Evolutionary conservation across 2,797 vertebrate species (phyloP).

Genomic region (Crocodylus rhombifer): DNA sequence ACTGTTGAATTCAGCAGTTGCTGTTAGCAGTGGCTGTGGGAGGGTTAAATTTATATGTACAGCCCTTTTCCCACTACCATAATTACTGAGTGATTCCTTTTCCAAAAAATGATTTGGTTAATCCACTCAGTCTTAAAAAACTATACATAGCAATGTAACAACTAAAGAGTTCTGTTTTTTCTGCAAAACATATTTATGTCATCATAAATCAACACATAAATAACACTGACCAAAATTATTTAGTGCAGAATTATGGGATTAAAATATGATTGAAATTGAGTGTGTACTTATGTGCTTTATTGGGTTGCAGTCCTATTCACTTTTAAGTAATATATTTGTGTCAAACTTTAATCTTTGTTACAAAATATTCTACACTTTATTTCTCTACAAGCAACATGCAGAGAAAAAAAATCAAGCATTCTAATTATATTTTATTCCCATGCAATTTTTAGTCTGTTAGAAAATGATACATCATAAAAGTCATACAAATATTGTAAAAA

Average conservation of each 20-base stretch:
- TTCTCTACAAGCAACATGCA: background rate
- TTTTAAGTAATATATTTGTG: background rate
- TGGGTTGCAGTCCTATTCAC: background rate
- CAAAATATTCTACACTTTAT: background rate
- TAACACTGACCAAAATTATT: background rate
- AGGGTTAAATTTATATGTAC: slow-evolving; percentile 6
- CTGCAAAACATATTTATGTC: background rate
- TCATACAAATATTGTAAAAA: too few species aligned
- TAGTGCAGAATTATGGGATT: background rate
- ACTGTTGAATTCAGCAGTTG: too few species aligned
- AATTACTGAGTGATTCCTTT: slow-evolving; percentile 21
- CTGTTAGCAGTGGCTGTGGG: slow-evolving; percentile 19
- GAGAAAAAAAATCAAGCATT: background rate
- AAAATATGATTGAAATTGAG: background rate
- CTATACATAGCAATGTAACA: background rate
- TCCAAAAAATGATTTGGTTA: slow-evolving; percentile 31
- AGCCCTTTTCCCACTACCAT: background rate
- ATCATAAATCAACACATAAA: background rate
- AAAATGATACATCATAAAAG: too few species aligned
- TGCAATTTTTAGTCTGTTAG: too few species aligned
- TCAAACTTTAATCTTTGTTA: background rate
- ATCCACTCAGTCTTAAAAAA: slow-evolving; percentile 21
- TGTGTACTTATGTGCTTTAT: background rate
- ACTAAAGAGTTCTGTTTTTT: background rate
- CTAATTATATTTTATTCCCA: too few species aligned